Evolutionary conservation across 1,140 invertebrate species (phyloP).

Genomic region (Reticulitermes speratus): DNA sequence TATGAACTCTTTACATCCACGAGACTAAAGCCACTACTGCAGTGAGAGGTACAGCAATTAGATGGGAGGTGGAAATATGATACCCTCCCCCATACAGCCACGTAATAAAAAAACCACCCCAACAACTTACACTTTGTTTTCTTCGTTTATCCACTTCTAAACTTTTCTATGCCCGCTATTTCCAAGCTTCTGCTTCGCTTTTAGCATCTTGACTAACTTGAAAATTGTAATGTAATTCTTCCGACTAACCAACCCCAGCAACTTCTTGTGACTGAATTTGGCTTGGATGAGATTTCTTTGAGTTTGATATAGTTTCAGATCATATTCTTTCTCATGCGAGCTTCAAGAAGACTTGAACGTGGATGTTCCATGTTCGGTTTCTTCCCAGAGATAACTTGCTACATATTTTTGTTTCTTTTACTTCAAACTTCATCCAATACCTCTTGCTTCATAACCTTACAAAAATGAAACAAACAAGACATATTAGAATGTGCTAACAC

Average conservation of each 20-base stretch:
- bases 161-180: background rate
- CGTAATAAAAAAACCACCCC: background rate
- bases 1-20: background rate
- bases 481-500: slow-evolving; percentile 31
- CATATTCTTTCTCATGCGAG: slow-evolving; percentile 33
- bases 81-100: background rate
- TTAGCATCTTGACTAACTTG: slow-evolving; percentile 18
- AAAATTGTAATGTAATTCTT: slow-evolving; percentile 2
- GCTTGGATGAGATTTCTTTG: background rate
- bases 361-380: slow-evolving; percentile 27
- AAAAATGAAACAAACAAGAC: slow-evolving; percentile 35
- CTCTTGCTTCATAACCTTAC: slow-evolving; percentile 35
- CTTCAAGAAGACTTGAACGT: slow-evolving; percentile 32
- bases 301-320: slow-evolving; percentile 27
- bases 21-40: background rate
- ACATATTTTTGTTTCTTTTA: slow-evolving; percentile 28
- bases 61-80: background rate
- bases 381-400: slow-evolving; percentile 34
- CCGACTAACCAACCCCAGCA: slow-evolving; percentile 1
- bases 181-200: slow-evolving; percentile 8
- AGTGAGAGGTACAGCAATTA: background rate
- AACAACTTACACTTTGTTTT: slow-evolving; percentile 13
- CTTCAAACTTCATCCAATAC: slow-evolving; percentile 35
- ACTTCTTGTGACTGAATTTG: slow-evolving; percentile 25
- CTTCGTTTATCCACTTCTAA: slow-evolving; percentile 7